These are phyloP conservation scores for Cyphomyrus plagiostoma DNA, from an alignment of 2,113 vertebrate species.

Conservation along the genomic window DNA sequence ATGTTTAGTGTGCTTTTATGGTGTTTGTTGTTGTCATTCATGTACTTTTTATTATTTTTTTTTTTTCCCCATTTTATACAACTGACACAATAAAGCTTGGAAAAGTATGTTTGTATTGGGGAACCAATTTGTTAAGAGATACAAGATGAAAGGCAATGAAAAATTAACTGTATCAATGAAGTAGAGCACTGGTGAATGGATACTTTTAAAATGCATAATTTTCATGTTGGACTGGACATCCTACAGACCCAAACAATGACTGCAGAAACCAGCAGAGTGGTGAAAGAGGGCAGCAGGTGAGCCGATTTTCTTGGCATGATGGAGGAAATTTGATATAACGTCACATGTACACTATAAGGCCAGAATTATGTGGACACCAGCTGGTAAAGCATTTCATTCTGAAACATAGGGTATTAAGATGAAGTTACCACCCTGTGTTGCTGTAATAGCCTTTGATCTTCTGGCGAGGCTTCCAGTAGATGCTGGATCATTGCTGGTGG, in stretches of 20 bases:
- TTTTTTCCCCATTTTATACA: background rate
- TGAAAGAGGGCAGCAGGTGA: background rate
- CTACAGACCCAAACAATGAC: background rate
- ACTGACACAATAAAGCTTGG: background rate
- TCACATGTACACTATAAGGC: background rate
- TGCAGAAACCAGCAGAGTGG: background rate
- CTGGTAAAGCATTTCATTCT: background rate
- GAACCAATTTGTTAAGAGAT: background rate
- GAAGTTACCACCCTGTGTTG: background rate
- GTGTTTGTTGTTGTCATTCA: background rate
- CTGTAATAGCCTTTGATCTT: background rate
- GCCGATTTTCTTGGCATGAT: background rate
- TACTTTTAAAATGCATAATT: background rate
- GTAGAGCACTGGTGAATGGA: background rate
- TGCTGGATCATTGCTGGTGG: background rate
- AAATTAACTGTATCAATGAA: background rate
- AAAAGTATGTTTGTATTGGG: background rate
- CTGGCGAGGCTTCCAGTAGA: background rate
- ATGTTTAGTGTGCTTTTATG: background rate
- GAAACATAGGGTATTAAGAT: background rate
- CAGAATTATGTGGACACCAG: background rate
- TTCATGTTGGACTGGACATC: background rate
- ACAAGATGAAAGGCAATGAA: background rate
- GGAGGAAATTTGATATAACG: background rate
- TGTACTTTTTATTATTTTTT: background rate